A percentile compares a stretch with the other conserved stretches of the same genome.
Evolutionary conservation across 1,140 invertebrate genomes (phyloP).

Genomic region (Meloidogyne chitwoodi): DNA sequence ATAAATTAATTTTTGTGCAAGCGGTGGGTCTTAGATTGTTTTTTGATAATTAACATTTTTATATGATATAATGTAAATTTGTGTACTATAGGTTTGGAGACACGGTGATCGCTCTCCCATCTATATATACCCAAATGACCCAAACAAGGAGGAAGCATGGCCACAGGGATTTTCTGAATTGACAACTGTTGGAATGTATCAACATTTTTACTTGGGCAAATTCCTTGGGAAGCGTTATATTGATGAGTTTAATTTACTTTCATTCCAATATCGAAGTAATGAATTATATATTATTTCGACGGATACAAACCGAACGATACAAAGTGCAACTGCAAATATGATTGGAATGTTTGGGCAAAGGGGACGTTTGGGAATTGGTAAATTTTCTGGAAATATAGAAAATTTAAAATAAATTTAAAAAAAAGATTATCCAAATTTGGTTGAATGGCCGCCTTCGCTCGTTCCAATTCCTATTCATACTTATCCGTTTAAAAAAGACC

Average conservation of each 20-base stretch:
- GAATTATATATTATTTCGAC: conserved; percentile 12
- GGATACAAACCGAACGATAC: conserved; percentile 22
- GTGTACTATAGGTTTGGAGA: conserved; percentile 16
- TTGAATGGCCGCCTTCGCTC: conserved; percentile 13
- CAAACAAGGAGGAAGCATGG: conserved; percentile 5
- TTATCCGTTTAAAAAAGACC: conserved; percentile 23
- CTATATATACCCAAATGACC: conserved; percentile 13
- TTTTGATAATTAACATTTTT: too few species aligned
- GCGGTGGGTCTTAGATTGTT: too few species aligned
- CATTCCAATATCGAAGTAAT: background rate
- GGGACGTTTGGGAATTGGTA: conserved; percentile 10
- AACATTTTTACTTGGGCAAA: conserved; percentile 64
- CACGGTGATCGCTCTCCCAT: conserved; percentile 21
- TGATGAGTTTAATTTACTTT: conserved; percentile 3
- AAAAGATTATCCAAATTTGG: conserved; percentile 16
- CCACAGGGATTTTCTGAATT: conserved; percentile 14
- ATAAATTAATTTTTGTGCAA: conserved; percentile 21
- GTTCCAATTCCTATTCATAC: conserved; percentile 22
- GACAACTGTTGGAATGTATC: conserved; percentile 12
- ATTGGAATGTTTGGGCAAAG: conserved; percentile 16
- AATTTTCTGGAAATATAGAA: background rate
- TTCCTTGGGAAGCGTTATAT: conserved; percentile 74
- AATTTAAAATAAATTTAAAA: background rate
- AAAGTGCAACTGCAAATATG: conserved; percentile 18
- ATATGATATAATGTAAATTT: too few species aligned